Evolutionary conservation across 2,888 invertebrate genomes (phyloP).

Genomic region (Athrips mouffetella): DNA sequence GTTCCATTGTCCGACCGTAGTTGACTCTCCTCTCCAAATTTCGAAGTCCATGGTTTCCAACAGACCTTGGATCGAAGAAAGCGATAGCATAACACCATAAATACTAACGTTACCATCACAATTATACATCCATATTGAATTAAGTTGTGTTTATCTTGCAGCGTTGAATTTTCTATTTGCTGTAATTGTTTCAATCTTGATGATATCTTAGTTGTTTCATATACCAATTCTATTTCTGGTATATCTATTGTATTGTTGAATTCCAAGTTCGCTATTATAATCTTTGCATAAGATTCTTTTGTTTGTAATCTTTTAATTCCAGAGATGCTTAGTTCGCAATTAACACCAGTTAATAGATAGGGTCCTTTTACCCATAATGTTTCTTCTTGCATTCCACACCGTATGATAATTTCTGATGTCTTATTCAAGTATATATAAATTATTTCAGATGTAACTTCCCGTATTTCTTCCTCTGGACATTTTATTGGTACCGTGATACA

Average conservation of each 20-base stretch:
- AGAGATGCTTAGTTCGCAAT: conserved; percentile 2
- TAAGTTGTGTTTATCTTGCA: no score
- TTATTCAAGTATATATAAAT: conserved; percentile 4
- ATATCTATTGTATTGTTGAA: background rate
- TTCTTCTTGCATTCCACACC: conserved; percentile 1
- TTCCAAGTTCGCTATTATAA: conserved; percentile 5
- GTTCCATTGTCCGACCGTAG: no score
- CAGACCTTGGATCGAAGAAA: conserved; percentile 1
- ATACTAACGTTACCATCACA: background rate
- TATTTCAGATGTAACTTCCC: background rate
- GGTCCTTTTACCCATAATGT: background rate
- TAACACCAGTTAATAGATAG: background rate
- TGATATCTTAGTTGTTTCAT: background rate
- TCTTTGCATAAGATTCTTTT: background rate
- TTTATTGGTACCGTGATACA: background rate
- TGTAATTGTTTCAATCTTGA: background rate
- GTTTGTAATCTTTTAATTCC: conserved; percentile 6
- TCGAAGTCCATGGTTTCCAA: conserved; percentile 1
- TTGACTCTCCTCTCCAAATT: background rate
- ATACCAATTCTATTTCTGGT: background rate
- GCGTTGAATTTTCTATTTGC: background rate
- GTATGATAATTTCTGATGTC: conserved; percentile 1
- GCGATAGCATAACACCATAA: background rate
- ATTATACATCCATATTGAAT: background rate
- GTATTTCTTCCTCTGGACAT: conserved; percentile 7